Percentiles rank a stretch among this genome's conserved stretches.
Conservation (phyloP, 2,797 vertebrate species). For the Pelobates cultripes region DNA sequence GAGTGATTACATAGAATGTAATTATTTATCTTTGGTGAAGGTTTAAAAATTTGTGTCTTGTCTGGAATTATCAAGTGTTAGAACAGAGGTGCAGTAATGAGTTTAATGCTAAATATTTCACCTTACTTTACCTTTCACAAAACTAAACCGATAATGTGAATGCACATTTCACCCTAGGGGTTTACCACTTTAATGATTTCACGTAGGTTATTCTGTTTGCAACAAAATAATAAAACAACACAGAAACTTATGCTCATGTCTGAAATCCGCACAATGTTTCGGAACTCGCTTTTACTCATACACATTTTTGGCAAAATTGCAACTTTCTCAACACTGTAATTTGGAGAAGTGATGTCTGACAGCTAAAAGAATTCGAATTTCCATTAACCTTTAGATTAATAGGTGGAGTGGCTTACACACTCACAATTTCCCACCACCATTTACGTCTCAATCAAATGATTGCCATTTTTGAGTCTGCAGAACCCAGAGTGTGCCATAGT, state of each 20-base stretch:
- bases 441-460: not conserved
- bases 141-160: no score
- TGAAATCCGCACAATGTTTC: conserved; percentile 4
- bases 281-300: not conserved
- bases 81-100: no score
- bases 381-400: conserved; percentile 20
- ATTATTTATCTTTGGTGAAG: no score
- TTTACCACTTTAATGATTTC: no score
- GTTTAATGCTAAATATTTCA: no score
- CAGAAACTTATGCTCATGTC: not conserved
- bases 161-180: no score
- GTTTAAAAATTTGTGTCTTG: no score
- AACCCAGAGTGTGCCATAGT: not conserved
- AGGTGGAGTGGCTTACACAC: not conserved
- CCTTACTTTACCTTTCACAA: no score
- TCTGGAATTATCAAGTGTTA: no score
- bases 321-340: not conserved
- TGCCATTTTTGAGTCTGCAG: not conserved
- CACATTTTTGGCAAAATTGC: conserved; percentile 1
- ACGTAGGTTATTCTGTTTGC: no score
- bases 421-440: not conserved
- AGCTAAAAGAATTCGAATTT: conserved; percentile 11
- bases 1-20: no score
- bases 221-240: no score
- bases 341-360: conserved; percentile 21